Percentiles rank a stretch among this genome's conserved stretches.
phyloP scores from a whole-genome alignment of 2,888 invertebrate genomes.

The Tetragnatha montana region DNA sequence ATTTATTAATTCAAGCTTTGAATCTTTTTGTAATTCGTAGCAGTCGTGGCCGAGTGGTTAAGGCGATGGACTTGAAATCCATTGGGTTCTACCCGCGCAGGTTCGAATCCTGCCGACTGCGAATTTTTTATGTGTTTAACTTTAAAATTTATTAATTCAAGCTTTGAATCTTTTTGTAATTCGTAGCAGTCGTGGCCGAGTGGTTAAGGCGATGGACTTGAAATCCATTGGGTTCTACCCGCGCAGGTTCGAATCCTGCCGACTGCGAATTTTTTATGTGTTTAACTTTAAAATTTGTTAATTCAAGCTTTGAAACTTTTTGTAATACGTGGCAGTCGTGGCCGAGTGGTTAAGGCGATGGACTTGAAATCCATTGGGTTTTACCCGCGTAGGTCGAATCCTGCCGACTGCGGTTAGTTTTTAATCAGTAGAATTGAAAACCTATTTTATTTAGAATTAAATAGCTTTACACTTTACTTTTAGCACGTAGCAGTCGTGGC shows the following conservation, averaged over 20 bases:
- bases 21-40: no score
- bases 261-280: neutral
- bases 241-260: conserved; percentile 4
- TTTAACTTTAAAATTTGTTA: no score
- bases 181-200: neutral
- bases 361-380: neutral
- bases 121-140: no score
- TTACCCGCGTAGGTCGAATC: neutral
- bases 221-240: no score
- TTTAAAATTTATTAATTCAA: no score
- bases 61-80: neutral
- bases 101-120: neutral
- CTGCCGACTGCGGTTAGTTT: neutral
- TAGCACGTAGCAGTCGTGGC: no score
- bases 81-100: neutral
- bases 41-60: neutral
- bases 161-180: no score
- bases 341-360: conserved; percentile 2
- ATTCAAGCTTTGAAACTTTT: no score
- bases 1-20: no score
- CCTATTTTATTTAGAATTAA: no score
- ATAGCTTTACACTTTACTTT: no score
- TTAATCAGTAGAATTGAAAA: no score
- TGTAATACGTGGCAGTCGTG: neutral
- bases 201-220: neutral